Base-by-base conservation (phyloP, 92 coral and sea anemone species). In the Zoanthus sociatus region DNA sequence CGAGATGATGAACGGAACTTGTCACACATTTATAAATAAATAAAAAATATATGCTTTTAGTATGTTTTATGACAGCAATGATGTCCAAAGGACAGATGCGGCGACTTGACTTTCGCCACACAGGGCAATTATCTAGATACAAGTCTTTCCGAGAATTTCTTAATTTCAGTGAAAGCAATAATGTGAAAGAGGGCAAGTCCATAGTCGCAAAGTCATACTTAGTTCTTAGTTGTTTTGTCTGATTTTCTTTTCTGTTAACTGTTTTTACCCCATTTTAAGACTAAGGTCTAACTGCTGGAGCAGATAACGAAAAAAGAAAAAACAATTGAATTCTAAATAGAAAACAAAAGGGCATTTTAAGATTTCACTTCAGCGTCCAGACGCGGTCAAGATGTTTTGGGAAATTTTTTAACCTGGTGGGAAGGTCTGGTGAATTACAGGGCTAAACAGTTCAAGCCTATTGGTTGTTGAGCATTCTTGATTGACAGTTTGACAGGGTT, bases 341-440 rank as follows among this genome's bases (percentile, higher is more conserved):
- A 81, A 67, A 51, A 10, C 17, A 18, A 81, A 48, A 13, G 55
- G 18, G 69, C 8, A 63, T 63, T 63, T 63, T 63, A 20, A 63
- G 31, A 17, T 63, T 81, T 45, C 45, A 18, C 42, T n/a, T 47
- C 5, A 46, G 45, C n/a, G 74, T 14, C 85, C 73, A 67, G 85
- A 81, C 73, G 73, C 20, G 17, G 74, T 7, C 72, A 81, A 81
- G 76, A 81, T 81, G 85, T 81, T 81, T 74, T 81, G 61, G 85
- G 67, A 16, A 10, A 77, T 26, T 77, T 31, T 63, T 63, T 50
- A 58, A 58, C 5, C 46, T 78, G 84, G 9, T 44, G 51, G 75
- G 85, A 66, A 69, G 58, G 56, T 15, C 75, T 67, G 75, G 58
- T 74, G 48, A 64, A 15, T 66, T 74, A 81, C 85, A 64, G 85